Percentiles rank a stretch among this genome's conserved stretches.
phyloP scores from a whole-genome alignment of 2,888 invertebrate genomes.

The Apantesis nais region DNA sequence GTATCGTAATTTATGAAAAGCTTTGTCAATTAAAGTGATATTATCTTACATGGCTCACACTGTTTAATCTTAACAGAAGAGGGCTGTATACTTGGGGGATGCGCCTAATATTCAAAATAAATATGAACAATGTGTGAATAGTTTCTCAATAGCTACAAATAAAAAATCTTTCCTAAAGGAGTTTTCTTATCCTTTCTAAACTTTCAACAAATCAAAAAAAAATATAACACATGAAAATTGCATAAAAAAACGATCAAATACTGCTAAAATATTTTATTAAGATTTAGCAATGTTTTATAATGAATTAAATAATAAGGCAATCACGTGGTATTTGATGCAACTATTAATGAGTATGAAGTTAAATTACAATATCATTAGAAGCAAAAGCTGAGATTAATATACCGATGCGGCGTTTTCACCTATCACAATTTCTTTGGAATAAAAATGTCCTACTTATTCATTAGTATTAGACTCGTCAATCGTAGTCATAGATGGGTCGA shows the following conservation, averaged over 20 bases:
- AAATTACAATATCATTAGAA: constrained; percentile 76
- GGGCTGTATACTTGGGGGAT: constrained; percentile 5
- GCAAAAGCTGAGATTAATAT: constrained; percentile 81
- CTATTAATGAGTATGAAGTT: constrained; percentile 74
- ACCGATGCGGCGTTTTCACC: constrained; percentile 73
- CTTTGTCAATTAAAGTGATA: not conserved
- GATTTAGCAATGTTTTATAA: constrained; percentile 77
- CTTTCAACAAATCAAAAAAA: too few species aligned
- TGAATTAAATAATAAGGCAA: constrained; percentile 84
- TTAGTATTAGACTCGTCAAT: constrained; percentile 52
- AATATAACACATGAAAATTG: too few species aligned
- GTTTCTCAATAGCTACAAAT: constrained; percentile 29
- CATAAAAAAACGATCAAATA: constrained; percentile 52
- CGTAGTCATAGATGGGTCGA: constrained; percentile 43
- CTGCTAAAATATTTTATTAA: constrained; percentile 84
- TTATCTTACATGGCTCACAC: not conserved
- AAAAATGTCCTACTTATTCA: constrained; percentile 62
- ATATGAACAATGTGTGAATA: constrained; percentile 35
- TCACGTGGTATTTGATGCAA: constrained; percentile 81
- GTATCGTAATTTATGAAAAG: not conserved
- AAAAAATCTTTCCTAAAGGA: constrained; percentile 31
- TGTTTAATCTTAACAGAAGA: not conserved
- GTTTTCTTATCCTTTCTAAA: constrained; percentile 14
- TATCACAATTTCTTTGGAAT: constrained; percentile 84
- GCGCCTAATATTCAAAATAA: constrained; percentile 29